Evolutionary conservation across 2,113 vertebrate genomes (phyloP).

Genomic region (Clinocottus analis): DNA sequence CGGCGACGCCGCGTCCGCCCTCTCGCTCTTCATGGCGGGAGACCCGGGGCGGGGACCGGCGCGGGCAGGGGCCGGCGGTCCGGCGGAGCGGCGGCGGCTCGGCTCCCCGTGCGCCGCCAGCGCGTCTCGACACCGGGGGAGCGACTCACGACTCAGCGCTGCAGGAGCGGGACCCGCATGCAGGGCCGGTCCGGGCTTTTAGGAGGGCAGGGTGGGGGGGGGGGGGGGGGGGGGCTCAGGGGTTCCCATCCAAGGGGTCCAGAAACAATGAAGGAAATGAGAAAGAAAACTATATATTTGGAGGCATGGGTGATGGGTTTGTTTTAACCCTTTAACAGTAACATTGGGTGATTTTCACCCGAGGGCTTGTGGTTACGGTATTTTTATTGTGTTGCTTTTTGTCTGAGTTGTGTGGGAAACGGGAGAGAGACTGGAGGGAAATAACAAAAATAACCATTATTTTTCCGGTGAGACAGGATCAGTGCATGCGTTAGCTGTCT

Average conservation of each 20-base stretch:
- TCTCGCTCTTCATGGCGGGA: conserved; percentile 64
- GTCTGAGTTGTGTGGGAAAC: too few relatives aligned
- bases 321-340: too few relatives aligned
- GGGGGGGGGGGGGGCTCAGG: neutral
- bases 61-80: conserved; percentile 57
- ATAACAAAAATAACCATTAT: too few relatives aligned
- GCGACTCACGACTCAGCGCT: neutral
- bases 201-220: too few relatives aligned
- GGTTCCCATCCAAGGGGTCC: neutral
- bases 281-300: neutral
- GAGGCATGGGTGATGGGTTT: too few relatives aligned
- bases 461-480: too few relatives aligned
- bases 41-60: conserved; percentile 2
- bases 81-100: neutral
- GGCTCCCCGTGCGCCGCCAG: neutral
- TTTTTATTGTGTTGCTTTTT: too few relatives aligned
- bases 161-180: neutral
- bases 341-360: too few relatives aligned
- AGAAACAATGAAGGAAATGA: neutral
- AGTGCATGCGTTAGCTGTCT: too few relatives aligned
- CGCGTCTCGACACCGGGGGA: neutral
- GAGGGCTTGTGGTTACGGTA: too few relatives aligned
- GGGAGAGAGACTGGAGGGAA: too few relatives aligned
- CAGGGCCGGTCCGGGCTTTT: conserved; percentile 11
- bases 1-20: neutral